Evolutionary conservation across 2,888 invertebrate genomes (phyloP), one percentile per base, ranked within the genome.

Genomic region (Empis stercorea): DNA sequence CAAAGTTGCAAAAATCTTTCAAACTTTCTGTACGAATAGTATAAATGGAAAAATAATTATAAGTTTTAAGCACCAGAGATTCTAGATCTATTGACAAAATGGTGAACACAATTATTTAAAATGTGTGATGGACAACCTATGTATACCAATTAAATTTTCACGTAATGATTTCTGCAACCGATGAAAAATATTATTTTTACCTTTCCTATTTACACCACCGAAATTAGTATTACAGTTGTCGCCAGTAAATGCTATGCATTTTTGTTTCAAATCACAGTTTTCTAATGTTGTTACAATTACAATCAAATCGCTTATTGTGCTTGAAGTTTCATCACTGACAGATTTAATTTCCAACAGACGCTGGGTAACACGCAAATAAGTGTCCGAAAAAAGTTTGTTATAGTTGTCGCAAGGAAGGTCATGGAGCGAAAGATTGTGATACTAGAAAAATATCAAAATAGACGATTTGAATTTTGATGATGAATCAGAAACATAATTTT

Each of bases 191-290:
- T 55, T 55, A 14, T 45, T 34, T n/a, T 43, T 16, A 11, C 53
- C 51, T 41, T 37, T 30, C 4, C 52, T 46, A 16, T 50, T 10
- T 32, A 48, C 32, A 6, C 52, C 52, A 15, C 54, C 54, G 38
- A 55, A 55, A 44, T 55, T 56, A 10, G 49, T 52, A 27, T 50
- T 50, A 23, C 43, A 45, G 43, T 50, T 50, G 27, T 50, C 50
- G 4, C 37, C 48, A 15, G 36, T 23, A 37, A 45, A 50, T 9
- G 48, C 47, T 11, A 38, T 16, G 17, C 14, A 15, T 16, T 38
- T 38, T 16, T 38, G 16, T 16, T 7, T 13, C 10, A 32, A 13
- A 32, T 32, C 9, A 32, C 13, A 32, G 14, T 16, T 16, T 16
- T 38, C 16, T 9, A 38, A 38, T 15, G 10, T 38, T 17, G 14